Percentiles rank a stretch among this genome's conserved stretches.
These are phyloP conservation scores for Stegodyphus mimosarum DNA, from an alignment of 1,140 invertebrate species.

Conservation along the genomic window DNA sequence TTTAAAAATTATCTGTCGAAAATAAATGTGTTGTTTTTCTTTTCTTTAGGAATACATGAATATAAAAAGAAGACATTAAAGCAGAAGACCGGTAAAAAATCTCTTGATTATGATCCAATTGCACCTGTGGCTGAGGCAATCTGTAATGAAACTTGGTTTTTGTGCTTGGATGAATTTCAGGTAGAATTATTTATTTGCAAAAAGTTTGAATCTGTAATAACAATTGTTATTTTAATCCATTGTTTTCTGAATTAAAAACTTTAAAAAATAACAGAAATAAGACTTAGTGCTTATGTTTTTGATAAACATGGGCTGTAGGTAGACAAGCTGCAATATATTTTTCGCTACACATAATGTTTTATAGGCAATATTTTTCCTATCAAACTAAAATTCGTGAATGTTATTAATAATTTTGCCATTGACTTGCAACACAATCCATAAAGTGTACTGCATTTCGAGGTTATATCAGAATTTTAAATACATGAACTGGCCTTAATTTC, in stretches of 20 bases:
- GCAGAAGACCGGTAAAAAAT: slow-evolving; percentile 69
- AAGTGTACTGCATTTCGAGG: too few species aligned
- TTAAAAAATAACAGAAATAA: too few species aligned
- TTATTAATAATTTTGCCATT: too few species aligned
- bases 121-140: slow-evolving; percentile 91
- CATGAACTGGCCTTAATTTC: too few species aligned
- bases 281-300: too few species aligned
- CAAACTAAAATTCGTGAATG: slow-evolving; percentile 14
- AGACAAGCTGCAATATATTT: too few species aligned
- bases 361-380: background rate
- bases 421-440: too few species aligned
- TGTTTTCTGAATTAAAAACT: too few species aligned
- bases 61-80: slow-evolving; percentile 63
- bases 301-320: too few species aligned
- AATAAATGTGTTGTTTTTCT: background rate
- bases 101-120: slow-evolving; percentile 91
- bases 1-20: too few species aligned
- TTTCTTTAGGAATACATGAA: slow-evolving; percentile 69
- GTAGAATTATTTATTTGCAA: slow-evolving; percentile 70
- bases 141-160: slow-evolving; percentile 84
- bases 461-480: too few species aligned
- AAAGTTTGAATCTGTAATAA: background rate
- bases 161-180: slow-evolving; percentile 99
- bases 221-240: background rate
- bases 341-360: background rate